These are phyloP conservation scores for Strigops habroptila DNA, from an alignment of 2,113 vertebrate genomes.

Conservation along the genomic window DNA sequence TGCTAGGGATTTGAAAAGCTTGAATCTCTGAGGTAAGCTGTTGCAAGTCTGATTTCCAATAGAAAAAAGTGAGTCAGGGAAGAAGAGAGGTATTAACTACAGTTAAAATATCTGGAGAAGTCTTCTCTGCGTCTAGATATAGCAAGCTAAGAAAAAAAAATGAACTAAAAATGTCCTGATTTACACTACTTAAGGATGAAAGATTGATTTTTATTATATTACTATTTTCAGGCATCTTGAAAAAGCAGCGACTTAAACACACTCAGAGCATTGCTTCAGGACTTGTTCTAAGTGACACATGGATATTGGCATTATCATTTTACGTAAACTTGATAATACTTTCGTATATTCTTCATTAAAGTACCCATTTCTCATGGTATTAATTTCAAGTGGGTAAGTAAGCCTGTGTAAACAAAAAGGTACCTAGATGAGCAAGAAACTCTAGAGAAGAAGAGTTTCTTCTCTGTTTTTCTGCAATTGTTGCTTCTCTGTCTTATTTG, in stretches of 20 bases:
- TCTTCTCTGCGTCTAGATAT: slow-evolving; percentile 1
- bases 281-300: background rate
- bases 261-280: background rate
- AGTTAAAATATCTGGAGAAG: slow-evolving; percentile 32
- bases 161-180: background rate
- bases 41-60: slow-evolving; percentile 8
- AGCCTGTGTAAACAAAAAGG: background rate
- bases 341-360: background rate
- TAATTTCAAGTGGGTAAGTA: background rate
- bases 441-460: no score
- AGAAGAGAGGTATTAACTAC: slow-evolving; percentile 60
- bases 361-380: background rate
- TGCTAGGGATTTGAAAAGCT: slow-evolving; percentile 55
- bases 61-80: slow-evolving; percentile 49
- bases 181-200: background rate
- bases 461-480: background rate
- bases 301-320: background rate
- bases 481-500: background rate
- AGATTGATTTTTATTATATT: background rate
- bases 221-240: background rate
- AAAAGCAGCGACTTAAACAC: background rate
- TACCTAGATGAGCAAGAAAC: background rate
- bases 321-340: background rate
- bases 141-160: slow-evolving; percentile 30
- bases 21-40: slow-evolving; percentile 31